These are phyloP conservation scores for Habropoda laboriosa DNA, from an alignment of 1,140 invertebrate genomes.

Conservation along the genomic window DNA sequence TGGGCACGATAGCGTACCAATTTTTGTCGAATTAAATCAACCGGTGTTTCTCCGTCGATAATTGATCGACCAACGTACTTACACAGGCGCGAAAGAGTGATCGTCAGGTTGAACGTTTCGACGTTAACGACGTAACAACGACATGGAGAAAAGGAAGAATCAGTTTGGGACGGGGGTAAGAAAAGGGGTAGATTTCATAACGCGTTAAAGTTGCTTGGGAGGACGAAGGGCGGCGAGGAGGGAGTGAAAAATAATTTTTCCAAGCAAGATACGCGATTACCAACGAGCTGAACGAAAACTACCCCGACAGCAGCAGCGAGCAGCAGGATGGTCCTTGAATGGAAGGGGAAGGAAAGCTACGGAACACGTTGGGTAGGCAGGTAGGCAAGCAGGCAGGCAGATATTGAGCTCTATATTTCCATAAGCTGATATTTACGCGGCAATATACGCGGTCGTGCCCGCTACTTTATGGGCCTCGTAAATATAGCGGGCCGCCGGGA, in stretches of 20 bases:
- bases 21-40: no score
- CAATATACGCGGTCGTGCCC: conserved; percentile 81
- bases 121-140: background rate
- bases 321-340: conserved; percentile 54
- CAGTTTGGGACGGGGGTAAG: background rate
- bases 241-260: conserved; percentile 55
- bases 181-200: conserved; percentile 10
- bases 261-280: conserved; percentile 55
- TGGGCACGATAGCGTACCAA: no score
- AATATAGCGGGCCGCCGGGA: conserved; percentile 81
- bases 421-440: conserved; percentile 83
- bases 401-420: conserved; percentile 84
- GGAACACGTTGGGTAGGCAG: conserved; percentile 63
- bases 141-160: background rate
- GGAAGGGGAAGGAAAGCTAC: conserved; percentile 72
- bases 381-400: conserved; percentile 74
- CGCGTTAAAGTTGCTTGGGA: background rate
- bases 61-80: no score
- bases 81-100: no score
- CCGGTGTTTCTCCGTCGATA: no score
- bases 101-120: no score
- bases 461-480: conserved; percentile 82
- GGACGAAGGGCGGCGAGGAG: background rate
- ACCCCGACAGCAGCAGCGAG: conserved; percentile 27
- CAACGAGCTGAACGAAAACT: conserved; percentile 61